Evolutionary conservation across 2,888 invertebrate genomes (phyloP).

Genomic region (Itoplectis maculator): DNA sequence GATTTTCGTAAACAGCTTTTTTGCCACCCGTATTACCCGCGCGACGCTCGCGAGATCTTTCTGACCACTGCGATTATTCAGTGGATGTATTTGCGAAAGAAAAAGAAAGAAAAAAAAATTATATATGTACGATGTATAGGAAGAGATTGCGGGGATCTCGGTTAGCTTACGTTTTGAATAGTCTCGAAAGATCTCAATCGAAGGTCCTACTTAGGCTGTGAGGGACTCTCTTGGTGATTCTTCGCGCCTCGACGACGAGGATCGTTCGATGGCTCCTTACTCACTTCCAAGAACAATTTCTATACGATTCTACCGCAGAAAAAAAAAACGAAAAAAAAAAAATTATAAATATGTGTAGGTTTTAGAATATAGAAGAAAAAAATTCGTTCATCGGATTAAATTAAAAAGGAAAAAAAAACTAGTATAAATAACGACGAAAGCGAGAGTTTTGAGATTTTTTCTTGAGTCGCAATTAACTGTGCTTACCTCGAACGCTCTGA

Average conservation of each 20-base stretch:
- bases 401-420: slow-evolving; percentile 22
- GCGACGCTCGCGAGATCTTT: slow-evolving; percentile 13
- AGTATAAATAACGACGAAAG: slow-evolving; percentile 46
- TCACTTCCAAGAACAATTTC: slow-evolving; percentile 76
- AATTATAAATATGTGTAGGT: slow-evolving; percentile 51
- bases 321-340: slow-evolving; percentile 56
- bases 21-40: slow-evolving; percentile 2
- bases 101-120: slow-evolving; percentile 16
- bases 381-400: slow-evolving; percentile 53
- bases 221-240: slow-evolving; percentile 75
- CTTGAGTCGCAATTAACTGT: slow-evolving; percentile 51
- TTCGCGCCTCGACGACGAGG: slow-evolving; percentile 64
- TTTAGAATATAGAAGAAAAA: slow-evolving; percentile 46
- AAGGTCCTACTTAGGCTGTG: slow-evolving; percentile 78
- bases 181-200: slow-evolving; percentile 76
- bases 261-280: slow-evolving; percentile 73
- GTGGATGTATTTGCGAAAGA: neutral
- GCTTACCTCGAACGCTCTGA: slow-evolving; percentile 39
- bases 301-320: slow-evolving; percentile 57
- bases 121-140: slow-evolving; percentile 15
- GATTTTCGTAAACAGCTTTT: slow-evolving; percentile 14
- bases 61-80: slow-evolving; percentile 9
- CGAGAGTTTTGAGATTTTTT: slow-evolving; percentile 48
- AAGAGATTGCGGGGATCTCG: slow-evolving; percentile 69
- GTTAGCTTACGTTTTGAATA: slow-evolving; percentile 70